A percentile compares a stretch with the other conserved stretches of the same genome.
phyloP scores from a whole-genome alignment of 2,888 invertebrate species.

The Thysanoteuthis rhombus region DNA sequence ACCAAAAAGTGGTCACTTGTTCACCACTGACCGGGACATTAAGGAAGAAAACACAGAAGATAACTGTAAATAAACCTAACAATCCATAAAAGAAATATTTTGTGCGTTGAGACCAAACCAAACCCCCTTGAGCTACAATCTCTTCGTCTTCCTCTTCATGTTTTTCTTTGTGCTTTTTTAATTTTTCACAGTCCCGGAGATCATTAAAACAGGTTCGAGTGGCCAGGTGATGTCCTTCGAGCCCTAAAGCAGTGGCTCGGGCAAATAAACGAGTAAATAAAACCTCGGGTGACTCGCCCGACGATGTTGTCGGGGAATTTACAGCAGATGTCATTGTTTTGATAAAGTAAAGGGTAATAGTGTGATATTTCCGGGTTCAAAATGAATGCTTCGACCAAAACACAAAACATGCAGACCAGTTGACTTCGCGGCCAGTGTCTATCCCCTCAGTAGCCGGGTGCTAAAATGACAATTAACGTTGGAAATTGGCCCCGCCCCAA shows the following conservation, averaged over 20 bases:
- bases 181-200: neutral
- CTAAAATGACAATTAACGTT: neutral
- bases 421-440: too few species aligned
- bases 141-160: neutral
- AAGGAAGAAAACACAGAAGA: constrained; percentile 19
- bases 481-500: neutral
- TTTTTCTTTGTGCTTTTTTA: neutral
- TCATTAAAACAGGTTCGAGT: neutral
- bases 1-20: constrained; percentile 1
- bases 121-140: neutral
- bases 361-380: too few species aligned
- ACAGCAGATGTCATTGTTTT: neutral
- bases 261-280: neutral
- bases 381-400: too few species aligned
- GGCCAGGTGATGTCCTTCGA: constrained; percentile 19
- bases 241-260: neutral
- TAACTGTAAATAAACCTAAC: neutral
- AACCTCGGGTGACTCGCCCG: neutral
- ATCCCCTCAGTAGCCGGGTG: neutral
- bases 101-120: neutral
- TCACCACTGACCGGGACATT: constrained; percentile 1
- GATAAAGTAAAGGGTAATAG: too few species aligned
- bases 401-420: too few species aligned
- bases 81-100: neutral
- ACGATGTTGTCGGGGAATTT: neutral